These are phyloP conservation scores for Machimus rusticus DNA, from an alignment of 2,888 invertebrate genomes.

Conservation along the genomic window DNA sequence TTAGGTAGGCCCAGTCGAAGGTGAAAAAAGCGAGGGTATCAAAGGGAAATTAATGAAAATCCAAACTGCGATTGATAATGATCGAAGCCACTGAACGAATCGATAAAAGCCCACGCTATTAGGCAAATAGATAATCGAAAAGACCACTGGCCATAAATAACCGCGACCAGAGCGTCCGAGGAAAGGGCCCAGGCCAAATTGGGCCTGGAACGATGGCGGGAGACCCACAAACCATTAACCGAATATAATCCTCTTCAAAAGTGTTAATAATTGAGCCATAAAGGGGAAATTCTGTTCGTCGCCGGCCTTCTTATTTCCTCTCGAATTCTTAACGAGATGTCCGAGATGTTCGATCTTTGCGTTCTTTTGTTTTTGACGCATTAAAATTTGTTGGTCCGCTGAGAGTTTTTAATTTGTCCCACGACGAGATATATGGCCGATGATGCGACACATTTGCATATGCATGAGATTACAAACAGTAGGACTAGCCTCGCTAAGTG, in stretches of 20 bases:
- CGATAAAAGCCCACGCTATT: slow-evolving; percentile 47
- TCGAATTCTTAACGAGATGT: background rate
- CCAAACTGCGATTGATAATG: slow-evolving; percentile 43
- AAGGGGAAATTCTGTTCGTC: slow-evolving; percentile 23
- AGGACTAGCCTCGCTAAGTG: background rate
- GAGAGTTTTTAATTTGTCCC: slow-evolving; percentile 1
- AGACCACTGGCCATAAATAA: slow-evolving; percentile 32
- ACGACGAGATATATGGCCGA: background rate
- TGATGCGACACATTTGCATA: background rate
- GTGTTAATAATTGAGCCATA: slow-evolving; percentile 47
- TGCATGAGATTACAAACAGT: background rate
- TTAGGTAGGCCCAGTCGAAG: background rate
- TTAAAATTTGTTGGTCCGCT: background rate
- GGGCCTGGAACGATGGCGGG: background rate
- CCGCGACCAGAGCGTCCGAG: background rate
- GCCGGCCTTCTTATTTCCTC: background rate
- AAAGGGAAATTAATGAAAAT: slow-evolving; percentile 28
- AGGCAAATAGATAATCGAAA: slow-evolving; percentile 35
- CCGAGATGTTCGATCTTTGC: background rate
- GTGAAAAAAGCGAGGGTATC: background rate
- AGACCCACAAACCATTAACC: slow-evolving; percentile 41
- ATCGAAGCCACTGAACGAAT: slow-evolving; percentile 49
- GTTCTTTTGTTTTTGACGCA: background rate
- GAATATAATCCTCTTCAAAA: slow-evolving; percentile 42
- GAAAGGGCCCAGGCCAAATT: background rate